Evolutionary conservation across 2,113 vertebrate genomes (phyloP), one percentile per base, ranked within the genome.

Genomic region (Ameiurus melas): DNA sequence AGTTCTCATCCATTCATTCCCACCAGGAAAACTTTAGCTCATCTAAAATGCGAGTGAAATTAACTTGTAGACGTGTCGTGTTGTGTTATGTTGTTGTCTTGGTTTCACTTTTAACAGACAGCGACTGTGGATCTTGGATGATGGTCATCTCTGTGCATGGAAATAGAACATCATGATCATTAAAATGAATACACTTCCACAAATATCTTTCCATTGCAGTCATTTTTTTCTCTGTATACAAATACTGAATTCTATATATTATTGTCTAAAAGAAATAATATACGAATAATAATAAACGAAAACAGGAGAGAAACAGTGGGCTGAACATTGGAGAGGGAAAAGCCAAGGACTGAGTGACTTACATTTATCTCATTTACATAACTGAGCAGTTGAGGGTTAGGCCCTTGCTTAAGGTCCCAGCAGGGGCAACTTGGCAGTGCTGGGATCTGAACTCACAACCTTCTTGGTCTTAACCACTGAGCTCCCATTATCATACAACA

Each of bases 181-280:
- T 79, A 53, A 77, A 79, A 53, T 68, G 22, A 66, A 84, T 68
- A 51, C 51, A 19, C 82, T 84, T 47, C 16, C 77, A 79, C 27
- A n/a, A 79, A 79, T 17, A 30, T 79, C 75, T 79, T 19, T 77
- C 22, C 36, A 27, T 51, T 8, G 36, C 16, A 64, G 14, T 30
- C 27, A 3, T 64, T 64, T 58, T 58, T 58, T 12, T 19, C 30
- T 81, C 78, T 55, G 78, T 9, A 30, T 8, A 53, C 5, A 55
- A 80, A 57, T 30, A 57, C 3, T 5, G 33, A 33, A 70, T 70
- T 17, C 33, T 70, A 70, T 33, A 64, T 12, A 64, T 27, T 12
- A 27, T n/a, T 64, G 25, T 70, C 12, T 70, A 36, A 36, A 70
- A 33, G 16, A 20, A 25, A 25, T 39, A 27, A 77, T n/a, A n/a